Conservation (phyloP, 2,888 invertebrate genomes). For the Sphaerophoria rueppellii region DNA sequence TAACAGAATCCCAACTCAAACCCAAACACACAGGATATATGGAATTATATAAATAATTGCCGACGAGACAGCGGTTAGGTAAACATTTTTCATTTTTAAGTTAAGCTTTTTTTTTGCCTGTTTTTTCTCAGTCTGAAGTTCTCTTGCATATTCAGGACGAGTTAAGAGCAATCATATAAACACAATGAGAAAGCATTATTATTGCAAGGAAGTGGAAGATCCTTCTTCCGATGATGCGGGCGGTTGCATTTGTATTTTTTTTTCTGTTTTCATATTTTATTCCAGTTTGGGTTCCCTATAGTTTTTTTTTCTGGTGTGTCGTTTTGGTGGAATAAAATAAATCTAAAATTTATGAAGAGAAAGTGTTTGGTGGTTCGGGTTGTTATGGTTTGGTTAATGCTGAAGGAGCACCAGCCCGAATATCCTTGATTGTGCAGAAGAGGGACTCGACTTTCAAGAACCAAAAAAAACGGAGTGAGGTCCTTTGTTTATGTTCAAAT, state of each 20-base stretch:
- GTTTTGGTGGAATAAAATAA: slow-evolving; percentile 54
- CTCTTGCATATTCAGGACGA: slow-evolving; percentile 55
- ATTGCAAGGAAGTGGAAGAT: slow-evolving; percentile 64
- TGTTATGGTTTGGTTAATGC: background rate
- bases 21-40: slow-evolving; percentile 67
- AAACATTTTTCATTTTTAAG: slow-evolving; percentile 66
- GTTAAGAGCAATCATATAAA: slow-evolving; percentile 35
- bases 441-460: slow-evolving; percentile 10
- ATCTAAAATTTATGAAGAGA: slow-evolving; percentile 64
- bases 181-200: slow-evolving; percentile 54
- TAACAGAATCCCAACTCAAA: no score
- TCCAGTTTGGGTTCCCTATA: slow-evolving; percentile 23
- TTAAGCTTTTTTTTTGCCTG: slow-evolving; percentile 16
- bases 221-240: slow-evolving; percentile 55
- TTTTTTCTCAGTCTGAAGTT: slow-evolving; percentile 7
- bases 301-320: background rate
- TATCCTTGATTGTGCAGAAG: slow-evolving; percentile 20
- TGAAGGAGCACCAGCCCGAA: background rate
- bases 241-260: slow-evolving; percentile 64
- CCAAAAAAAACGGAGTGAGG: slow-evolving; percentile 7
- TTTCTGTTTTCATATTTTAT: slow-evolving; percentile 46
- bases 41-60: slow-evolving; percentile 73
- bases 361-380: slow-evolving; percentile 56
- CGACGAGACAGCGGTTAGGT: slow-evolving; percentile 73
- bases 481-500: slow-evolving; percentile 61